These are phyloP conservation scores for Hypotaenidia okinawae DNA, from an alignment of 2,797 vertebrate genomes.

Conservation along the genomic window DNA sequence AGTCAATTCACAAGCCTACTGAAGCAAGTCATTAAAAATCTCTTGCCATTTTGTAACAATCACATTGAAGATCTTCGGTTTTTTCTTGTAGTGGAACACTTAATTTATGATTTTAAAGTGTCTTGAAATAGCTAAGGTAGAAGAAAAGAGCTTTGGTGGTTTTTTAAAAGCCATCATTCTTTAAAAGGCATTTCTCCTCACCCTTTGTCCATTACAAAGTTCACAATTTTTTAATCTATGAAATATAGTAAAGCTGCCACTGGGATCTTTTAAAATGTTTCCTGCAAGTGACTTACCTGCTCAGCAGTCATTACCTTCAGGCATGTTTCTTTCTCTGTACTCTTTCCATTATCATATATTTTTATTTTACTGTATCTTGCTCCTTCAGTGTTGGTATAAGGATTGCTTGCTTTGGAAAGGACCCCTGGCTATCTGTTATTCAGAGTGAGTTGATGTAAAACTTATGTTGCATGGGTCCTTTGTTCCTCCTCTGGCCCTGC, in stretches of 20 bases:
- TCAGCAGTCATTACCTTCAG: not conserved
- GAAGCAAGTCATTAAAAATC: not conserved
- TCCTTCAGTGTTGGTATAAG: not conserved
- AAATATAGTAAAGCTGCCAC: not conserved
- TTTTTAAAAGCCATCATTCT: not conserved
- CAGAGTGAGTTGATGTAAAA: not conserved
- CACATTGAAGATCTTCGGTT: not conserved
- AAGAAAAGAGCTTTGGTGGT: not conserved
- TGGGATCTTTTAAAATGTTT: not conserved
- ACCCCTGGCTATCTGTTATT: not conserved
- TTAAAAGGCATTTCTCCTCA: not conserved
- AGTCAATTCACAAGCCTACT: not conserved
- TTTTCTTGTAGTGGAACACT: not conserved
- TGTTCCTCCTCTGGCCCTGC: not conserved
- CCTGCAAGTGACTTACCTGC: not conserved
- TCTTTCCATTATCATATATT: not conserved
- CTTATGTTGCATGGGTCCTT: not conserved
- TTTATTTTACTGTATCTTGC: not conserved
- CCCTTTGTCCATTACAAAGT: not conserved
- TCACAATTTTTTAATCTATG: not conserved
- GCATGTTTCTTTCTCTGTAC: not conserved
- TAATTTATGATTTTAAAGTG: not conserved
- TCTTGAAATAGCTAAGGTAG: not conserved
- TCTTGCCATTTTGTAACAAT: not conserved
- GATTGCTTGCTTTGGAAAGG: conserved; percentile 5